phyloP scores from a whole-genome alignment of 2,888 invertebrate species.

The Noctua fimbriata region DNA sequence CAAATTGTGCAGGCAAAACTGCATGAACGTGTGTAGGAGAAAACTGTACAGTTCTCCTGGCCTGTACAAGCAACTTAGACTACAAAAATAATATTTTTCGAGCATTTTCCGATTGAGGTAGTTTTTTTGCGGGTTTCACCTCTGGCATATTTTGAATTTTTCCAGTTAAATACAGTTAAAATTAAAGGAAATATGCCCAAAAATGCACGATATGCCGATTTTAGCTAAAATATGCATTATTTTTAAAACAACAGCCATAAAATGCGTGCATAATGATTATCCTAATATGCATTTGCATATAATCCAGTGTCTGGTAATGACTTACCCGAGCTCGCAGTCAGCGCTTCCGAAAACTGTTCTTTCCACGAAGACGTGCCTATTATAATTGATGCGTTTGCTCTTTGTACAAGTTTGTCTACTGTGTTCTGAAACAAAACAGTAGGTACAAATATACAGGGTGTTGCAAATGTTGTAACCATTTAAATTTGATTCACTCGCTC shows the following conservation, averaged over 20 bases:
- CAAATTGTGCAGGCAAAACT: no score
- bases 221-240: not conserved
- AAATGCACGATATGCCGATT: not conserved
- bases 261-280: not conserved
- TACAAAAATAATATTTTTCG: no score
- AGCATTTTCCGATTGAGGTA: no score
- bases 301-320: not conserved
- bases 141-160: no score
- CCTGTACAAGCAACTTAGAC: no score
- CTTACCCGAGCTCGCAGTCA: constrained; percentile 97
- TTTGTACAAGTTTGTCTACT: constrained; percentile 99
- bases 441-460: not conserved
- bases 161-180: no score
- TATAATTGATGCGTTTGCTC: constrained; percentile 98
- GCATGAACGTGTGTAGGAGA: no score
- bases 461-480: not conserved
- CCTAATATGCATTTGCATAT: no score
- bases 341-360: constrained; percentile 99
- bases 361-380: constrained; percentile 99
- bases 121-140: no score
- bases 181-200: not conserved
- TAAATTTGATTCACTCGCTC: not conserved
- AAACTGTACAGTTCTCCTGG: no score
- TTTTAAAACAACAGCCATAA: not conserved
- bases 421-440: constrained; percentile 93